Percentiles rank a stretch among this genome's conserved stretches.
Evolutionary conservation across 2,888 invertebrate species (phyloP).

Genomic region (Mystacides longicornis): DNA sequence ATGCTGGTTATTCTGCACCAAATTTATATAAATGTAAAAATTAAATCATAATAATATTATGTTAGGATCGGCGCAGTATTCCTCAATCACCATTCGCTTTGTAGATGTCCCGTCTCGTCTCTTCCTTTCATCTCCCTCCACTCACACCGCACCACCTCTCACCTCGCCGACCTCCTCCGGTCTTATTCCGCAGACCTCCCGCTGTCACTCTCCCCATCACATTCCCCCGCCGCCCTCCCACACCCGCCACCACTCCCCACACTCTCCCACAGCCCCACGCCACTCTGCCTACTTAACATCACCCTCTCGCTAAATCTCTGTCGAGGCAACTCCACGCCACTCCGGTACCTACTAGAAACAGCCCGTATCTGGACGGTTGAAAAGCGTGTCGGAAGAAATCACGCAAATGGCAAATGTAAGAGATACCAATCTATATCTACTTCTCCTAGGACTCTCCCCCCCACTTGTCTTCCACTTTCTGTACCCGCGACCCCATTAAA

Average conservation of each 20-base stretch:
- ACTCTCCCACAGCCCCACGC: conserved; percentile 22
- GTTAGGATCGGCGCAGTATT: conserved; percentile 10
- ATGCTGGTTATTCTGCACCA: no score
- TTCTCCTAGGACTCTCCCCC: no score
- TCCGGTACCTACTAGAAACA: conserved; percentile 4
- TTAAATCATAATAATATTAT: background rate
- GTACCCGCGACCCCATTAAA: no score
- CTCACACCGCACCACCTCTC: conserved; percentile 3
- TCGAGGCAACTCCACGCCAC: background rate
- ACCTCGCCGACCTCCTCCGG: conserved; percentile 12
- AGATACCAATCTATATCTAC: background rate
- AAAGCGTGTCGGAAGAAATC: conserved; percentile 4
- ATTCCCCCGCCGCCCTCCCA: conserved; percentile 8
- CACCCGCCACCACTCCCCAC: conserved; percentile 15
- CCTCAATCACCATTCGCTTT: conserved; percentile 14
- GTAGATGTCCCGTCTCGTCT: conserved; percentile 30
- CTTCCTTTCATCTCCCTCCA: conserved; percentile 23
- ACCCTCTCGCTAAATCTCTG: conserved; percentile 12
- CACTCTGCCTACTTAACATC: conserved; percentile 9
- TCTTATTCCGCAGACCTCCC: conserved; percentile 27
- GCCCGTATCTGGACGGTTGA: conserved; percentile 6
- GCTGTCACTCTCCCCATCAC: conserved; percentile 24
- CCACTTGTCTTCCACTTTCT: no score
- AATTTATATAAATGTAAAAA: no score
- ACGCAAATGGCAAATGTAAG: conserved; percentile 6